phyloP scores from a whole-genome alignment of 2,113 vertebrate genomes.

The Sapayoa aenigma region DNA sequence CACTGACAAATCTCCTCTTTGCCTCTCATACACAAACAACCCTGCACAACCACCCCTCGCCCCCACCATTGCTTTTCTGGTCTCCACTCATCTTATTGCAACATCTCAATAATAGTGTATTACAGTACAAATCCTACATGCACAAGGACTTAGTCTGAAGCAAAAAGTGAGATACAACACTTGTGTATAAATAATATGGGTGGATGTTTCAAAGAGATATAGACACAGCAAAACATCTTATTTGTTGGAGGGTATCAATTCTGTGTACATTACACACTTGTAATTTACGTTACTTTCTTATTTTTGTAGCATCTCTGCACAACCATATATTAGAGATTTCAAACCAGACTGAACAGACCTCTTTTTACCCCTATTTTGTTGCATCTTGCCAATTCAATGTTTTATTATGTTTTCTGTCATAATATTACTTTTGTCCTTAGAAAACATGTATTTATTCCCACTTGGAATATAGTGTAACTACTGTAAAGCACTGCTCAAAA shows the following conservation, averaged over 20 bases:
- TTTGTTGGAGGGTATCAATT: constrained; percentile 3
- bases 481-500: constrained; percentile 68
- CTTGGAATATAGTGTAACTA: constrained; percentile 63
- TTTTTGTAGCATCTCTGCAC: not conserved
- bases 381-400: constrained; percentile 65
- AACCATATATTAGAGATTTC: constrained; percentile 51
- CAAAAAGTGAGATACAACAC: not conserved
- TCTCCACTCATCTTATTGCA: not conserved
- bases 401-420: constrained; percentile 76
- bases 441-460: constrained; percentile 72
- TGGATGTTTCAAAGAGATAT: not conserved
- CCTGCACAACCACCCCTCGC: not conserved
- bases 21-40: not conserved
- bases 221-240: not conserved
- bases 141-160: not conserved
- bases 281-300: constrained; percentile 42
- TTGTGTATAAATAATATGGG: not conserved
- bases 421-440: constrained; percentile 73
- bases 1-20: not conserved
- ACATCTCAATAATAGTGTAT: not conserved
- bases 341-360: constrained; percentile 65
- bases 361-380: constrained; percentile 66
- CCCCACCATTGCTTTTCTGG: not conserved
- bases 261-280: not conserved
- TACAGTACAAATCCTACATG: not conserved